Evolutionary conservation across 2,113 vertebrate species (phyloP).

Genomic region (Rhipidura dahli): DNA sequence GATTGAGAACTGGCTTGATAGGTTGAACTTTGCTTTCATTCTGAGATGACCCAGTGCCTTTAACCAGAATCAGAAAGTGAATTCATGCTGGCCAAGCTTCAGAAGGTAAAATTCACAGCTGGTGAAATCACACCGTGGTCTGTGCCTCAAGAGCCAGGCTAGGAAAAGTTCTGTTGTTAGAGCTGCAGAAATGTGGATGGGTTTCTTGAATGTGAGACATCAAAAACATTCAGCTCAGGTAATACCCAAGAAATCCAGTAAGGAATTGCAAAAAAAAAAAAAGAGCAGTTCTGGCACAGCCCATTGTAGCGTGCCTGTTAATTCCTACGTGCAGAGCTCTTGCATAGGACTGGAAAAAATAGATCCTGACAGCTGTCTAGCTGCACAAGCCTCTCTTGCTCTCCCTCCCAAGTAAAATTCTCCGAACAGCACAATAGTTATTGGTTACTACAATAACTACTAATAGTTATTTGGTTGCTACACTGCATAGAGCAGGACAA

Average conservation of each 20-base stretch:
- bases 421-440: not conserved
- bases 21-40: not conserved
- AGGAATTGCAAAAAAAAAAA: not conserved
- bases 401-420: not conserved
- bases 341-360: fast-evolving
- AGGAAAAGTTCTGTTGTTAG: not conserved
- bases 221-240: not conserved
- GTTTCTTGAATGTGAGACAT: not conserved
- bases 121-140: not conserved
- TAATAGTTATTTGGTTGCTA: not conserved
- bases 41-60: not conserved
- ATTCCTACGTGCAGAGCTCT: not conserved
- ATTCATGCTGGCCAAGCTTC: not conserved
- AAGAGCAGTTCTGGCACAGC: not conserved
- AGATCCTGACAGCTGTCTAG: not conserved
- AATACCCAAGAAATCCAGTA: not conserved
- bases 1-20: not conserved
- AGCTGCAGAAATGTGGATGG: not conserved
- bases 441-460: no score
- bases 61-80: not conserved
- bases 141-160: not conserved
- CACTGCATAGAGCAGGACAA: not conserved
- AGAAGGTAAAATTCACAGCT: not conserved
- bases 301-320: fast-evolving
- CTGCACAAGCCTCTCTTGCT: not conserved